Evolutionary conservation across 2,113 vertebrate species (phyloP).

Genomic region (Callopanchax toddi): DNA sequence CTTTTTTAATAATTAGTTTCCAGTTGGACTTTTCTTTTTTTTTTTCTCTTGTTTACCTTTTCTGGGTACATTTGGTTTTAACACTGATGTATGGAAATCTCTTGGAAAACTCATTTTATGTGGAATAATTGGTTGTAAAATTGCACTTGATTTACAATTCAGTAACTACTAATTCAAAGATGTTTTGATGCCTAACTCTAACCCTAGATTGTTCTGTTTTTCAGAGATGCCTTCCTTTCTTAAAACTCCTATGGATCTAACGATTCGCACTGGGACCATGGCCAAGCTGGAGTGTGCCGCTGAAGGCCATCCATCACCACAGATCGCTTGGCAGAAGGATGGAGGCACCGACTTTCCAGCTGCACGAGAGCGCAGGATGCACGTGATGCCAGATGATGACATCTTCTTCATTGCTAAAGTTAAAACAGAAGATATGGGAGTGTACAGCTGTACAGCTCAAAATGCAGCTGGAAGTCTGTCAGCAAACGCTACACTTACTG

Average conservation of each 20-base stretch:
- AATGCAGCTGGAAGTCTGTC: constrained; percentile 93
- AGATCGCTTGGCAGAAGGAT: constrained; percentile 98
- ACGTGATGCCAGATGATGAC: constrained; percentile 97
- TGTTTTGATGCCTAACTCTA: background rate
- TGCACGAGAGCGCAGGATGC: constrained; percentile 94
- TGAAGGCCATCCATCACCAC: constrained; percentile 89
- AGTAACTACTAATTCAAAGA: background rate
- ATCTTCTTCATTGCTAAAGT: constrained; percentile 97
- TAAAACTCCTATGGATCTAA: constrained; percentile 98
- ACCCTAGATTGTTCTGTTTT: background rate
- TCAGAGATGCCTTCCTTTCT: constrained; percentile 95
- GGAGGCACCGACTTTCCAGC: constrained; percentile 97
- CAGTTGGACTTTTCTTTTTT: accelerated
- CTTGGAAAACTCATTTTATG: too few species aligned
- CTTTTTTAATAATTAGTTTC: background rate
- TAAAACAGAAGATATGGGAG: constrained; percentile 92
- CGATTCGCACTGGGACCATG: constrained; percentile 88
- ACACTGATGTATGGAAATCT: too few species aligned
- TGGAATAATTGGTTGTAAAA: too few species aligned
- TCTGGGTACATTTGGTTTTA: too few species aligned
- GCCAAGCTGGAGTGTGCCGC: constrained; percentile 95
- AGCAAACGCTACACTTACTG: constrained; percentile 92
- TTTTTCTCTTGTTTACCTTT: background rate
- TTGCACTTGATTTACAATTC: too few species aligned
- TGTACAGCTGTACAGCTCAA: constrained; percentile 98